Evolutionary conservation across 2,113 vertebrate species (phyloP), one percentile per base, ranked within the genome.

Genomic region (Oxygymnocypris stewartii): DNA sequence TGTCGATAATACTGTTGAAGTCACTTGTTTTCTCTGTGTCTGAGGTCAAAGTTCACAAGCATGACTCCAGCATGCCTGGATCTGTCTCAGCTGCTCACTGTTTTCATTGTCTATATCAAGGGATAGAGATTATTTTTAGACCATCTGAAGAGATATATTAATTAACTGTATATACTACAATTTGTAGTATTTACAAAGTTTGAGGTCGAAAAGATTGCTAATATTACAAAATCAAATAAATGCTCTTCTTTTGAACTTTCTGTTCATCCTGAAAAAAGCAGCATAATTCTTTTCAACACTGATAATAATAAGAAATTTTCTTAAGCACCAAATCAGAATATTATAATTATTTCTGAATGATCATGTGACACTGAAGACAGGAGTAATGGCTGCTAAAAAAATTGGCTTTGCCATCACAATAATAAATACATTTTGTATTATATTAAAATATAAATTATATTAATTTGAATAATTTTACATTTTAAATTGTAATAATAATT

Each of bases 11-110:
- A 6, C 28, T 61, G 61, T 28, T 80, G 49, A 80, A 69, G 31
- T 80, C 49, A 47, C 73, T 71, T 71, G 47, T 84, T 79, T 83
- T 54, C 4, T 16, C 35, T 61, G 35, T 67, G 79, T 44, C 13
- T 49, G n/a, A 82, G 61, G 57, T 67, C 14, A 47, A 20, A 82
- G 49, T 88, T 67, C 74, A 49, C n/a, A 28, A 69, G 23, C 10
- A 23, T 79, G 75, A 78, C n/a, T n/a, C 23, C 54, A 18, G 57
- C 44, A 57, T 61, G 35, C 23, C 57, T 82, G 73, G 28, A 42
- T 23, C 49, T 76, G 85, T 80, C 59, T 69, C 44, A 25, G 8
- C 51, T 79, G 54, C 14, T 77, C 4, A 4, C 37, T 28, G 23
- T 47, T 65, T 28, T 47, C 5, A 20, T 61, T 67, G 23, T 67